Evolutionary conservation across 2,113 vertebrate species (phyloP), one percentile per base, ranked within the genome.

Genomic region (Conger conger): DNA sequence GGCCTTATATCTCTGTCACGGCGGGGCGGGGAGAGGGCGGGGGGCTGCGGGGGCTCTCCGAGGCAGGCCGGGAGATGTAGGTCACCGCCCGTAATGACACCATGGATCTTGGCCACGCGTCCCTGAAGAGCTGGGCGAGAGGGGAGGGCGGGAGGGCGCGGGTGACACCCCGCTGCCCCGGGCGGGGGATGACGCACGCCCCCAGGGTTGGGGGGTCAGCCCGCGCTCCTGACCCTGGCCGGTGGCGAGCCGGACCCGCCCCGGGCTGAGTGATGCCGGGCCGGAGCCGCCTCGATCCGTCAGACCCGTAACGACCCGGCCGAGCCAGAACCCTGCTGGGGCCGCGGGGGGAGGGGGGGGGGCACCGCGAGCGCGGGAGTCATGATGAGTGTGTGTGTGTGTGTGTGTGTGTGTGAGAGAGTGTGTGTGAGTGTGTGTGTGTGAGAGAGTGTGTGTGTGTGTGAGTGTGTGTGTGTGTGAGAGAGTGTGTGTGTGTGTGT

Each of bases 1-100:
- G 86, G 93, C 92, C 87, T 78, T 93, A 91, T 87, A 93, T 94
- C 93, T 94, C 88, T 92, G 92, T 91, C 91, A 91, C n/a, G 18
- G 7, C 20, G 27, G 84, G 13, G 37, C 76, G 30, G 27, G 45
- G 42, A 81, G 80, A 81, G 80, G 40, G 79, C 1, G 18, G 57
- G 20, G 57, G 18, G 57, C 5, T 5, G 23, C 3, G 57, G 57
- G 57, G 63, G 20, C 79, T 2, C 20, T 50, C 42, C 3, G 80
- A 27, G 84, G 63, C 45, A 16, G 80, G 80, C 80, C 60, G n/a
- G 33, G 63, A 76, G 80, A 85, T 85, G 63, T 85, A 85, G 84
- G 84, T 85, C 84, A 85, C 33, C 27, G 38, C 84, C 79, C 50
- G 60, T 63, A 85, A 80, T 68, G 84, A 60, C 45, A 80, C 80